A percentile compares a stretch with the other conserved stretches of the same genome.
These are phyloP conservation scores for Ephestia elutella DNA, from an alignment of 1,140 invertebrate genomes.

Conservation along the genomic window DNA sequence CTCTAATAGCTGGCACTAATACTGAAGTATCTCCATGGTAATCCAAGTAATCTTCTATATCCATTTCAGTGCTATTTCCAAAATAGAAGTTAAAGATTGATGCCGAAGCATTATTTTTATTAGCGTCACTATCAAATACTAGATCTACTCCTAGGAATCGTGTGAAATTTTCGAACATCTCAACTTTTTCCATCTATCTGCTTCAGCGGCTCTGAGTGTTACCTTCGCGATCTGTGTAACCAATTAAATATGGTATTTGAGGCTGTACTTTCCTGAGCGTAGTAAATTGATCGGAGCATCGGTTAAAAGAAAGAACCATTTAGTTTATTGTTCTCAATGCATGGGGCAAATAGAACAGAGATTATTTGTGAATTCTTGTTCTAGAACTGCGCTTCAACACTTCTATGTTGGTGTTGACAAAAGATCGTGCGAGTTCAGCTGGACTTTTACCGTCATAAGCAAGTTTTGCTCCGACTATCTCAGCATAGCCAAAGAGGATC, in stretches of 20 bases:
- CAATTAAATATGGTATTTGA: slow-evolving; percentile 54
- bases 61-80: slow-evolving; percentile 35
- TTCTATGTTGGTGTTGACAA: slow-evolving; percentile 32
- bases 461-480: slow-evolving; percentile 41
- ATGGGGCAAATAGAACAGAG: slow-evolving; percentile 54
- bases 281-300: slow-evolving; percentile 50
- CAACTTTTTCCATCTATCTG: slow-evolving; percentile 35
- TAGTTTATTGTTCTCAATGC: slow-evolving; percentile 43
- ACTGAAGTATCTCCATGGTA: slow-evolving; percentile 54
- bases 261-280: slow-evolving; percentile 44
- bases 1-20: slow-evolving; percentile 41
- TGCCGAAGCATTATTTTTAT: slow-evolving; percentile 28
- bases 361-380: slow-evolving; percentile 44
- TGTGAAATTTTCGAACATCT: slow-evolving; percentile 54
- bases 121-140: slow-evolving; percentile 25
- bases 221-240: slow-evolving; percentile 53
- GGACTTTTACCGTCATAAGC: slow-evolving; percentile 34
- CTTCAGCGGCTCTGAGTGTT: slow-evolving; percentile 46
- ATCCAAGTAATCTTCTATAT: slow-evolving; percentile 54
- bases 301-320: slow-evolving; percentile 39
- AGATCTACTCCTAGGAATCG: slow-evolving; percentile 52
- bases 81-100: slow-evolving; percentile 52
- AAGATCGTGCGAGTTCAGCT: slow-evolving; percentile 32
- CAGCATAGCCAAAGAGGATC: slow-evolving; percentile 70
- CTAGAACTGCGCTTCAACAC: slow-evolving; percentile 31